These are phyloP conservation scores for Romanogobio albipinnatus DNA, from an alignment of 2,113 vertebrate species.

Conservation along the genomic window DNA sequence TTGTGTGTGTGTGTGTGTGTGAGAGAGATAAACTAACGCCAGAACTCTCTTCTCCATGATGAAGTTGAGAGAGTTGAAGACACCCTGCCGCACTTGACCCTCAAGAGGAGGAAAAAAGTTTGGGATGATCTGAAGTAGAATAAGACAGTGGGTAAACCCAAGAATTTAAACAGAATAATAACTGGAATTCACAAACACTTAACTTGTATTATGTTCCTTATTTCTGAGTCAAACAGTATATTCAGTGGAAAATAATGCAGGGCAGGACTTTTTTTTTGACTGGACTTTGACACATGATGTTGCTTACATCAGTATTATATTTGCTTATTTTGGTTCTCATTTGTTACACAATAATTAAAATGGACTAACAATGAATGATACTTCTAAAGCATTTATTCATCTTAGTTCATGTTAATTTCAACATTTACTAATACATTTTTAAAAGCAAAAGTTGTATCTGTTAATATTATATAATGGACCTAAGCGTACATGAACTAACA, in stretches of 20 bases:
- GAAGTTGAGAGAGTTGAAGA: conserved; percentile 95
- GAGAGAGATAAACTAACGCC: conserved; percentile 80
- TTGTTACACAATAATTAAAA: background rate
- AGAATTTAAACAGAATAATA: background rate
- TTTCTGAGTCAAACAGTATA: background rate
- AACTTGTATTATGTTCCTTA: background rate
- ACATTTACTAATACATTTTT: background rate
- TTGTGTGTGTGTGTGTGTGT: background rate
- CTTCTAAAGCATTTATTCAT: too few species aligned
- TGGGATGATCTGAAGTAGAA: conserved; percentile 86
- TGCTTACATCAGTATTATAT: too few species aligned
- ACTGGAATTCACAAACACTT: background rate
- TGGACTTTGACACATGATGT: background rate
- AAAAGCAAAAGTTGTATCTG: background rate
- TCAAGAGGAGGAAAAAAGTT: conserved; percentile 94
- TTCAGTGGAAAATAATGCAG: background rate
- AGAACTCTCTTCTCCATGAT: conserved; percentile 98
- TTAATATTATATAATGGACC: background rate
- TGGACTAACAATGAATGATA: too few species aligned
- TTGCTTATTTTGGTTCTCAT: background rate
- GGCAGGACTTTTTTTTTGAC: background rate
- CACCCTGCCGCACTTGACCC: conserved; percentile 89
- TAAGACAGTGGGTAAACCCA: background rate
- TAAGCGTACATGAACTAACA: background rate
- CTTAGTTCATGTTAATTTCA: background rate